A percentile compares a stretch with the other conserved stretches of the same genome.
Conservation (phyloP, 2,113 vertebrate species). For the Xenopus tropicalis region UCB_Xtro_10.0 CM004450.2:142070001-142070500, state of each 20-base stretch:
- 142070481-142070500: constrained; percentile 27
- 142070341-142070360: background rate
- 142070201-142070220: too few species aligned
- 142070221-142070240: background rate
- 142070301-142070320: constrained; percentile 13
- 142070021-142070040: too few species aligned
- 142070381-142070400: constrained; percentile 26
- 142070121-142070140: too few species aligned
- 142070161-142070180: too few species aligned
- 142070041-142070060: too few species aligned
- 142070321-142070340: constrained; percentile 8
- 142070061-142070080: too few species aligned
- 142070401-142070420: background rate
- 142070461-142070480: constrained; percentile 50
- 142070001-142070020: too few species aligned
- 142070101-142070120: too few species aligned
- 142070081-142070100: too few species aligned
- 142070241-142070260: background rate
- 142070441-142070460: constrained; percentile 54
- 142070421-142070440: constrained; percentile 34
- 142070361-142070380: background rate
- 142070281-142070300: constrained; percentile 22
- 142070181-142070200: too few species aligned
- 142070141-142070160: too few species aligned
- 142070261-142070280: constrained; percentile 7